Evolutionary conservation across 2,797 vertebrate genomes (phyloP).

Genomic region (Alectoris magna): DNA sequence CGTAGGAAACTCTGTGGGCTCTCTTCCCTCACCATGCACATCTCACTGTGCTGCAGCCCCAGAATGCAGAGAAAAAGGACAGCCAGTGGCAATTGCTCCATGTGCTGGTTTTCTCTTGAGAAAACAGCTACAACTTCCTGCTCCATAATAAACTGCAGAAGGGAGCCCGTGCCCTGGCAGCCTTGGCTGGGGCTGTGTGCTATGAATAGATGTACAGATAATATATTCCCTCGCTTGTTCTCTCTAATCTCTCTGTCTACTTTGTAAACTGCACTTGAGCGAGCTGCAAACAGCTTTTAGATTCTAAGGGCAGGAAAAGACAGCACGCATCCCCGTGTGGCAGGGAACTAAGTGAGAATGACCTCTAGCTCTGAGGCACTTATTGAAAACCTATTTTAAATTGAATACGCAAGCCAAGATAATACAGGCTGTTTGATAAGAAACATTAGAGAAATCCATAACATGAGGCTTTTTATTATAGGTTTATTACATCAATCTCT

Average conservation of each 20-base stretch:
- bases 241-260: not conserved
- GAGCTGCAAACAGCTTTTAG: constrained; percentile 19
- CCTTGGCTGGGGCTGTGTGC: not conserved
- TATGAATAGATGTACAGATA: not conserved
- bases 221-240: not conserved
- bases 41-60: not conserved
- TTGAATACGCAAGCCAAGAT: constrained; percentile 73
- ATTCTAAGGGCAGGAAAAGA: constrained; percentile 21
- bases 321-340: not conserved
- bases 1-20: not conserved
- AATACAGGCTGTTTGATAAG: constrained; percentile 78
- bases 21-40: not conserved
- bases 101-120: not conserved
- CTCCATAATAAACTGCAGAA: not conserved
- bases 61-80: not conserved
- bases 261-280: not conserved
- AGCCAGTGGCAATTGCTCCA: not conserved
- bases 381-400: constrained; percentile 77
- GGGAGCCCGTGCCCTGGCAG: not conserved
- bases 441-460: constrained; percentile 81
- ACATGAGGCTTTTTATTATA: constrained; percentile 76
- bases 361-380: constrained; percentile 70
- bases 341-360: constrained; percentile 46
- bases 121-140: not conserved
- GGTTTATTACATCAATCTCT: constrained; percentile 80